Conservation (phyloP, 2,888 invertebrate genomes). For the Sphecodes monilicornis region DNA sequence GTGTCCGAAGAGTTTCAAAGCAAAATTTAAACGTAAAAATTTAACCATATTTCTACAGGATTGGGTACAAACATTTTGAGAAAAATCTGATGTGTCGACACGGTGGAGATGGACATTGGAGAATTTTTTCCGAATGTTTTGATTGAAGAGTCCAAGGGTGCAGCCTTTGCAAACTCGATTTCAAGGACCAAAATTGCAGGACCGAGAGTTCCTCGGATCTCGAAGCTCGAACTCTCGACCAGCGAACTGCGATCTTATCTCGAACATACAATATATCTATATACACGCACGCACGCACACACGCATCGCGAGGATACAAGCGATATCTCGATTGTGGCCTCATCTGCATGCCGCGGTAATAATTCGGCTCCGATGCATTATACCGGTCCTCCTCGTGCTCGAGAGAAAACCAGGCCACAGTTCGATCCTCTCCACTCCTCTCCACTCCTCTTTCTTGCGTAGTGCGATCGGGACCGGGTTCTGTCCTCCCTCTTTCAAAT, state of each 20-base stretch:
- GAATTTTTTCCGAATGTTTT: neutral
- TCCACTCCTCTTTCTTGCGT: conserved; percentile 15
- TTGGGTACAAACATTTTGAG: too few relatives aligned
- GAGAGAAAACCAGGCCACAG: conserved; percentile 73
- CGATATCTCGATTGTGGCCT: conserved; percentile 73
- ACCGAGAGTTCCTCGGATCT: conserved; percentile 30
- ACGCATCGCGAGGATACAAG: conserved; percentile 62
- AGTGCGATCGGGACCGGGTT: conserved; percentile 1
- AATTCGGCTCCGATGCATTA: conserved; percentile 71
- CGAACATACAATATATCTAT: conserved; percentile 34
- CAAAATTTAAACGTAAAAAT: too few relatives aligned
- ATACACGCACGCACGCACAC: neutral
- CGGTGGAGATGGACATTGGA: too few relatives aligned
- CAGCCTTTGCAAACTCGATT: neutral
- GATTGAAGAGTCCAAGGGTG: neutral
- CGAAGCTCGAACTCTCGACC: conserved; percentile 58
- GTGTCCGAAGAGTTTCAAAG: too few relatives aligned
- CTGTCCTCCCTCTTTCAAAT: conserved; percentile 44
- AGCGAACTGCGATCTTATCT: conserved; percentile 69
- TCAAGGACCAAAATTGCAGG: neutral
- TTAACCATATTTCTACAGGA: too few relatives aligned
- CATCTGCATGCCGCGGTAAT: conserved; percentile 74
- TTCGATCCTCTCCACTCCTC: conserved; percentile 62
- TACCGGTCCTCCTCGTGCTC: conserved; percentile 47
- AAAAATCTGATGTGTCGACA: too few relatives aligned